Evolutionary conservation across 2,888 invertebrate species (phyloP), one percentile per base, ranked within the genome.

Genomic region (Calliscelio sp.): DNA sequence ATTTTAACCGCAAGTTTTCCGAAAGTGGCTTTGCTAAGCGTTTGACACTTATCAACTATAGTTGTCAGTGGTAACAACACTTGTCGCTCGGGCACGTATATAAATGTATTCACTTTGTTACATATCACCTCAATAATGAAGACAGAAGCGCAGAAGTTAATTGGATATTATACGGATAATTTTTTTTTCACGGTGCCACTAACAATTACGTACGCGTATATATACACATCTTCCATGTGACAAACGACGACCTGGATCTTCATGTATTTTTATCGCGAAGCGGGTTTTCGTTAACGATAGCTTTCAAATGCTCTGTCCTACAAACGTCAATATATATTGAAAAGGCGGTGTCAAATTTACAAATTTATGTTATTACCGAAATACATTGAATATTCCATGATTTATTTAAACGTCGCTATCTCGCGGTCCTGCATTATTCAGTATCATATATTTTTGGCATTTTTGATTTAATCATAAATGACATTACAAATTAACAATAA

Each of bases 291-390:
- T 49, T 71, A 71, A 35, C 49, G 65, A 57, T 55, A 57, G 55
- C 57, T 80, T 55, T 28, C 53, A 79, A 44, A 55, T 18, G 55
- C 20, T 53, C 28, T 65, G 79, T 71, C 71, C 71, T 73, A 80
- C 79, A 80, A 80, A 80, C 10, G 79, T 80, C 79, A 80, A 46
- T 65, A 24, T 38, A 18, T 24, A 65, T 73, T 22, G 25, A 46
- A 55, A 57, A 55, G 18, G 65, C 14, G 55, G 38, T 63, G 63
- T 63, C 79, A 55, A 77, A 77, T 16, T 79, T 79, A 71, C 46
- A 46, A 70, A 79, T 79, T 70, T 61, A 71, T 25, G 55, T 63
- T 63, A 71, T 63, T 38, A 63, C 63, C 32, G 70, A 38, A 25
- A 59, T 57, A 55, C 57, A 66, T 46, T 28, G 46, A 65, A 46